Base-by-base conservation (phyloP, 2,888 invertebrate genomes). In the Parasteatoda lunata region DNA sequence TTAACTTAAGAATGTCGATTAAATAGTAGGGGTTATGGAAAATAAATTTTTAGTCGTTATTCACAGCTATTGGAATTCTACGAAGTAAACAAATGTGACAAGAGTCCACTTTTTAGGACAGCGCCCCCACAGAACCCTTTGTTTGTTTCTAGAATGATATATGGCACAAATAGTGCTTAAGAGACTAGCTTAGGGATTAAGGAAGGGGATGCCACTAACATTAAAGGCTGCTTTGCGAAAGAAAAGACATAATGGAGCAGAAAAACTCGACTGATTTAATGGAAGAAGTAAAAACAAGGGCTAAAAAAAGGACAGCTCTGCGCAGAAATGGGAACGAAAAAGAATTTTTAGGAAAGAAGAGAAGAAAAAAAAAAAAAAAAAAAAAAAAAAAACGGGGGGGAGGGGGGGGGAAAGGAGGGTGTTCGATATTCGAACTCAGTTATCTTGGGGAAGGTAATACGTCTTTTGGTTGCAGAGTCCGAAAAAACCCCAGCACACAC, bases 401-500 rank as follows among this genome's bases (percentile, higher is more conserved):
- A n/a, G n/a, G n/a, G n/a, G n/a, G n/a, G n/a, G n/a, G 49, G 52
- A 64, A 51, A 79, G 54, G 71, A 45, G 59, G 71, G 79, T 75
- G 59, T 54, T 69, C 81, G 81, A 81, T 81, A 81, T 81, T 81
- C 81, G 81, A 81, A 81, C 85, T 79, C 73, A 66, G 54, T 78
- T 84, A 80, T 86, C 80, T 80, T 80, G 76, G 71, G 72, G 71
- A 86, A 86, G 85, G 85, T 86, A 86, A 86, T 86, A 86, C 85
- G 85, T 86, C 85, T 86, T 86, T 80, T 80, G 70, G 76, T 30
- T 48, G 59, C 51, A 79, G 70, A 54, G 76, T 54, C 71, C 64
- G 77, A 76, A 79, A 76, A 80, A 80, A 80, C 68, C 75, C 51
- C 71, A 70, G 48, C 70, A 48, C 77, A 69, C 71, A 86, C 81